phyloP scores from a whole-genome alignment of 2,888 invertebrate species.

The Aelia acuminata region DNA sequence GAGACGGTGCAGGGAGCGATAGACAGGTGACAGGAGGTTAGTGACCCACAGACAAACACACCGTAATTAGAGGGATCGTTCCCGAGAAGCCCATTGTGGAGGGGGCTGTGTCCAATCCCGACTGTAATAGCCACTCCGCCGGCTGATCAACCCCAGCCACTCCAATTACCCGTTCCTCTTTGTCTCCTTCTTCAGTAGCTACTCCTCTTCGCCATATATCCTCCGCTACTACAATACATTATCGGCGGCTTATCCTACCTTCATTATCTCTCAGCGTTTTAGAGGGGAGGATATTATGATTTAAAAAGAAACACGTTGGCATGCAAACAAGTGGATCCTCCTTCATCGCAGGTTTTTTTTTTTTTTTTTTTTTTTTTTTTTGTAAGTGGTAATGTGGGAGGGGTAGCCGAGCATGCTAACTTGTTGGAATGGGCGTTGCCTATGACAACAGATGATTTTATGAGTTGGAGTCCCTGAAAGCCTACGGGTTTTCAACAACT shows the following conservation, averaged over 20 bases:
- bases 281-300: no score
- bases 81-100: constrained; percentile 44
- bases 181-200: constrained; percentile 21
- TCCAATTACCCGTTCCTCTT: constrained; percentile 19
- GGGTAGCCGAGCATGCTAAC: no score
- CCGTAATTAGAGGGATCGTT: constrained; percentile 18
- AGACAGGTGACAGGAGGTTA: neutral
- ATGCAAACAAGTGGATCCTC: no score
- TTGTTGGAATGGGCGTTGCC: no score
- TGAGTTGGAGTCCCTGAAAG: no score
- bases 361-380: no score
- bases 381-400: no score
- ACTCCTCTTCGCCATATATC: constrained; percentile 37
- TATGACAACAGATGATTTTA: no score
- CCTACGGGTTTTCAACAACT: no score
- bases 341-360: no score
- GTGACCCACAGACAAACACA: constrained; percentile 36
- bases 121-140: constrained; percentile 31
- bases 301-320: no score
- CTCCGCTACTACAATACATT: neutral
- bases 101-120: constrained; percentile 17
- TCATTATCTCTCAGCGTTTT: neutral
- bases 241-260: neutral
- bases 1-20: neutral
- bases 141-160: constrained; percentile 25